Conservation (phyloP, 2,113 vertebrate genomes). For the Hemichromis elongatus region DNA sequence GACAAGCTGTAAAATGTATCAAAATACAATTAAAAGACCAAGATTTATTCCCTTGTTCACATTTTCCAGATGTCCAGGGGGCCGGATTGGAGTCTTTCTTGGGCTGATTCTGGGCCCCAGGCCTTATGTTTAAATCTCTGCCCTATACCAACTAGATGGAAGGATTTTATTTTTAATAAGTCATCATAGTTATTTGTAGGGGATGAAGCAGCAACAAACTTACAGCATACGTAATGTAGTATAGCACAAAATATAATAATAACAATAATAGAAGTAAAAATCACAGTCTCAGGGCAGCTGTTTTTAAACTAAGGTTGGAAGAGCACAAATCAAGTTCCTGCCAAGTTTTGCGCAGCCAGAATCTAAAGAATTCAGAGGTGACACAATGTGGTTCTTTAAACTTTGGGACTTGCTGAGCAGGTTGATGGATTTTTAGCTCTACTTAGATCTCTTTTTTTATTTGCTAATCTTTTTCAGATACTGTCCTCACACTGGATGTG, state of each 20-base stretch:
- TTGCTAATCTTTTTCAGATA: conserved; percentile 73
- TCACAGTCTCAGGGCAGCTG: fast-evolving
- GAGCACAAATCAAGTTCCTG: not conserved
- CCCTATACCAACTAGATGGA: not conserved
- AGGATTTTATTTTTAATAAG: not conserved
- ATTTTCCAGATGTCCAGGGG: not conserved
- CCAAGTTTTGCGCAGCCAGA: not conserved
- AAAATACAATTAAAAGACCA: not conserved
- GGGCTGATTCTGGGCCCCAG: not conserved
- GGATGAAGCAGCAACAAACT: not conserved
- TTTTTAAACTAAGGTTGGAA: not conserved
- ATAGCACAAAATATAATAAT: not conserved
- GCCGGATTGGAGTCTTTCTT: not conserved
- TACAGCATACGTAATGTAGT: not conserved
- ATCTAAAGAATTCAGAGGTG: not conserved
- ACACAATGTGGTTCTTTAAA: not conserved
- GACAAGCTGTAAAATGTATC: not conserved
- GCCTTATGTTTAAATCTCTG: not conserved
- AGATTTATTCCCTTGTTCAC: not conserved
- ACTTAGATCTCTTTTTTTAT: not conserved
- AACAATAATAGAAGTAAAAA: not conserved
- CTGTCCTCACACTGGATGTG: conserved; percentile 87
- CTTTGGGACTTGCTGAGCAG: not conserved
- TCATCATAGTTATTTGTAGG: not conserved
- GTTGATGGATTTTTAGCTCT: not conserved